These are phyloP conservation scores for Lanistes nyassanus DNA, from an alignment of 1,140 invertebrate genomes.

Conservation along the genomic window DNA sequence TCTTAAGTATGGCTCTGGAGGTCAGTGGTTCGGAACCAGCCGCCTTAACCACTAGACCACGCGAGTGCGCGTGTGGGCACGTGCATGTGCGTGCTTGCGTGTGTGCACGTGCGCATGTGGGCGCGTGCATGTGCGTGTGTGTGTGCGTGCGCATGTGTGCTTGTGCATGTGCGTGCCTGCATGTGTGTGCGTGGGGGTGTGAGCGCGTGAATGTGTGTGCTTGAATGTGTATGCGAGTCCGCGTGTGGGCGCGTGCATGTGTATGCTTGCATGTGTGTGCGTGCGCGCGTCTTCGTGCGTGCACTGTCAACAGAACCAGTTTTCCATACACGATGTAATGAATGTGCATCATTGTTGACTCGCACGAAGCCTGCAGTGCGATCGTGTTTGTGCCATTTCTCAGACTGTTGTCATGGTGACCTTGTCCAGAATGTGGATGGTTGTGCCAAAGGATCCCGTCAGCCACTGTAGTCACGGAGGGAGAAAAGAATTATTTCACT, in stretches of 20 bases:
- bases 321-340: neutral
- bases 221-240: neutral
- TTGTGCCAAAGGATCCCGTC: no score
- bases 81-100: neutral
- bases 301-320: neutral
- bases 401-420: no score
- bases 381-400: neutral
- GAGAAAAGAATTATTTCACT: no score
- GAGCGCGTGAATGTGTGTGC: neutral
- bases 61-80: neutral
- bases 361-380: neutral
- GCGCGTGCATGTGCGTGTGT: neutral
- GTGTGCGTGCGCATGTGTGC: slow-evolving; percentile 8
- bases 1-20: neutral
- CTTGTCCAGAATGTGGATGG: no score
- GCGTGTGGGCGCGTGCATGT: neutral
- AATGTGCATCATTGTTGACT: neutral
- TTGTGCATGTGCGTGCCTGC: neutral
- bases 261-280: neutral
- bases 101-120: slow-evolving; percentile 12
- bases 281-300: neutral
- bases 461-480: no score
- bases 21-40: neutral
- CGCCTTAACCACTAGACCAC: no score
- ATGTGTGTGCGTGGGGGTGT: neutral